A percentile compares a stretch with the other conserved stretches of the same genome.
These are phyloP conservation scores for Neolamprologus toae DNA, from an alignment of 2,113 vertebrate species.

Conservation along the genomic window DNA sequence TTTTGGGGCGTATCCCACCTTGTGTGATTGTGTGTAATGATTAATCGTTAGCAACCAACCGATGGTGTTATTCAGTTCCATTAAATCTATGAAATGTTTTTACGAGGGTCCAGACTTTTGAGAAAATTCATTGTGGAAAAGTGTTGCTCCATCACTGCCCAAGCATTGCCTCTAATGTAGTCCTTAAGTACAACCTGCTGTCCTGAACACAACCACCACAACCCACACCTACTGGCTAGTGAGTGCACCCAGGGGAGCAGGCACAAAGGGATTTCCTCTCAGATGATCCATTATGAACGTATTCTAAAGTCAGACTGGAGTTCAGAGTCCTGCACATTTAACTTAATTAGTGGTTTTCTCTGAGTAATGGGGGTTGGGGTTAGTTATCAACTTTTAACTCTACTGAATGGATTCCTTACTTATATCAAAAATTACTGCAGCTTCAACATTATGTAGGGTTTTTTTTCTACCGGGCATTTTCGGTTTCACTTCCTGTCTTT, in stretches of 20 bases:
- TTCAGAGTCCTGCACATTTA: neutral
- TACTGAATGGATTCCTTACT: neutral
- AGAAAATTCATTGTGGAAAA: neutral
- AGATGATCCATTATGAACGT: constrained; percentile 2
- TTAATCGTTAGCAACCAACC: neutral
- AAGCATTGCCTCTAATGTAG: neutral
- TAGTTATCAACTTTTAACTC: neutral
- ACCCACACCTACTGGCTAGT: neutral
- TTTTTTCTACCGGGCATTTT: neutral
- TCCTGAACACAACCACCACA: neutral
- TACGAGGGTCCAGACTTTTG: neutral
- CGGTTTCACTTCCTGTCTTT: neutral
- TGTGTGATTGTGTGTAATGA: neutral
- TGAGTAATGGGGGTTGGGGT: neutral
- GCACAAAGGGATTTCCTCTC: neutral
- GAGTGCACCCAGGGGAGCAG: neutral
- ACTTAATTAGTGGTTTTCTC: neutral
- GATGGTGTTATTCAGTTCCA: neutral
- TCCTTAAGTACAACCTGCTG: neutral
- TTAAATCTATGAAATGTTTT: neutral
- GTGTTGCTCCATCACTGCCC: neutral
- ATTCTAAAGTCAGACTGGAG: neutral
- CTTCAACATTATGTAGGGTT: neutral
- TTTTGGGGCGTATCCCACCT: neutral
- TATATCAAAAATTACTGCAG: neutral